Conservation (phyloP, 1,140 invertebrate genomes). For the Philopotamus ludificatus region DNA sequence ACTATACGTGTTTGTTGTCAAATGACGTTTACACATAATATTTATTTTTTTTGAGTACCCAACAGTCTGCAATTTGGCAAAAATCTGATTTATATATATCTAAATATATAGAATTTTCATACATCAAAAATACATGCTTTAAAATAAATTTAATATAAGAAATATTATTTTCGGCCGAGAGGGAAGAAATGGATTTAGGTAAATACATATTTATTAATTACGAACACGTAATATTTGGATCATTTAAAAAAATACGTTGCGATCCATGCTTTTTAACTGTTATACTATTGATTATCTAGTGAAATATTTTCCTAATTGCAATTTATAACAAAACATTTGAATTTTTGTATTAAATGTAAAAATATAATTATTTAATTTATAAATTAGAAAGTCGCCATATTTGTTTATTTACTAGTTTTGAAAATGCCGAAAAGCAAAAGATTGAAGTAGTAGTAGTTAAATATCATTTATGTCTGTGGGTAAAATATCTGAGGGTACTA, state of each 20-base stretch:
- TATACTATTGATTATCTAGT: background rate
- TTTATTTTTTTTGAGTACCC: background rate
- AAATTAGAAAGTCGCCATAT: background rate
- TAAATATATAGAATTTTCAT: background rate
- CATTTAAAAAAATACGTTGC: background rate
- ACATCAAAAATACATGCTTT: background rate
- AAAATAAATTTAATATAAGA: background rate
- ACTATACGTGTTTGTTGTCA: background rate
- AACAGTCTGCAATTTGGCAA: background rate
- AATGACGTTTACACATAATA: background rate
- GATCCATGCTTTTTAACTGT: background rate
- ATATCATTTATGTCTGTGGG: too few relatives aligned
- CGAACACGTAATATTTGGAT: background rate
- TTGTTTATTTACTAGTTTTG: background rate
- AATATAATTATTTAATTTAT: background rate
- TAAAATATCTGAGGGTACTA: too few relatives aligned
- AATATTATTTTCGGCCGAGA: background rate
- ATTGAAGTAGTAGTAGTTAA: too few relatives aligned
- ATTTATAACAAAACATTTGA: background rate
- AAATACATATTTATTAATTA: background rate
- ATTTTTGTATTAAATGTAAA: background rate
- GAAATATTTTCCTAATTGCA: conserved; percentile 7
- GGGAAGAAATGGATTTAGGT: too few relatives aligned
- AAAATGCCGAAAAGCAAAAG: too few relatives aligned
- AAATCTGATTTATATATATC: background rate